A percentile compares a stretch with the other conserved stretches of the same genome.
Conservation (phyloP, 2,888 invertebrate genomes). For the Eupithecia insigniata region DNA sequence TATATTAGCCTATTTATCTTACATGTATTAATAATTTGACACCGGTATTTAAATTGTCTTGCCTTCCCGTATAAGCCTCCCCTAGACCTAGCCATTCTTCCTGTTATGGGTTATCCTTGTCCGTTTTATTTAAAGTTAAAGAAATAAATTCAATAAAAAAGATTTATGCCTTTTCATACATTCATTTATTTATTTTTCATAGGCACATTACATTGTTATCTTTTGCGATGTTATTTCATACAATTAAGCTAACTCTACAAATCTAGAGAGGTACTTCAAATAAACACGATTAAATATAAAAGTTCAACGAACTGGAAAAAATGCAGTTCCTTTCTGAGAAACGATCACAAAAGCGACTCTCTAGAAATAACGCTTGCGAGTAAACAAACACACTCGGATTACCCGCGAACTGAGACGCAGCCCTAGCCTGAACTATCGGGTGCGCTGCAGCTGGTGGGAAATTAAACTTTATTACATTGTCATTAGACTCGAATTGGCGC, state of each 20-base stretch:
- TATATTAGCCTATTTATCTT: too few species aligned
- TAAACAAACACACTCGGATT: constrained; percentile 17
- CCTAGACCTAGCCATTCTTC: too few species aligned
- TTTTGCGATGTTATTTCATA: neutral
- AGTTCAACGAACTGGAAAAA: neutral
- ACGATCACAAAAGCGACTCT: neutral
- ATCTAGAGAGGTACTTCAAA: neutral
- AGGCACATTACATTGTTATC: neutral
- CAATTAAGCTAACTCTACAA: neutral
- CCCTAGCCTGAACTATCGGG: constrained; percentile 34
- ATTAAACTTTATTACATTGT: constrained; percentile 29
- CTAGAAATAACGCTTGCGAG: constrained; percentile 10
- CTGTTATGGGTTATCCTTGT: too few species aligned
- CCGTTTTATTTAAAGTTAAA: too few species aligned
- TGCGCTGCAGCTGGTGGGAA: constrained; percentile 30
- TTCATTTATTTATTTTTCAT: too few species aligned
- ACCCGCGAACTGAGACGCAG: constrained; percentile 29
- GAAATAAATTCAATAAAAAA: too few species aligned
- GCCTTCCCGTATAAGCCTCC: too few species aligned
- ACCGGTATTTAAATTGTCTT: too few species aligned
- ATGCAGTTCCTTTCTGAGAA: neutral
- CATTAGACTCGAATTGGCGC: constrained; percentile 31
- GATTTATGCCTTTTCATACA: too few species aligned
- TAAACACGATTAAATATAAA: constrained; percentile 1
- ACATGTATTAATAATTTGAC: too few species aligned